Evolutionary conservation across 1,140 invertebrate genomes (phyloP), one percentile per base, ranked within the genome.

Genomic region (Danaus melanippus): DNA sequence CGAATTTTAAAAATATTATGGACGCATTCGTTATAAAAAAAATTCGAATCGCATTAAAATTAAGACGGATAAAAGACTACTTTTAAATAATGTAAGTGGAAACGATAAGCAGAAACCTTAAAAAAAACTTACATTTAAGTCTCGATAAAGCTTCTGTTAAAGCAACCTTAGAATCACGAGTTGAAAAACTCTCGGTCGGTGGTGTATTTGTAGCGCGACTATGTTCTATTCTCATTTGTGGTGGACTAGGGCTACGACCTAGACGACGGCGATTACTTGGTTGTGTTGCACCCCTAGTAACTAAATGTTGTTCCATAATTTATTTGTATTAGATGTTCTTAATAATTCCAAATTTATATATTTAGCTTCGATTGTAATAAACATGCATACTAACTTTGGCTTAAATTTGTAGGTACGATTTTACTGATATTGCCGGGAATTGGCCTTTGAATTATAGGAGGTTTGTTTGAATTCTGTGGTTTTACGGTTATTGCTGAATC

Each of bases 221-320:
- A 53, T 79, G 69, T 48, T 80, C 77, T 43, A 69, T 58, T 47
- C 66, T 61, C 10, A 50, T 48, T 12, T 59, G 69, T 41, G 71
- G 60, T 49, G 80, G 83, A 58, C 82, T 85, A 3, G 82, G 82
- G 57, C 83, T 86, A 7, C 82, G 71, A 8, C 82, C 82, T 15
- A 86, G 71, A 1, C 74, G 66, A 12, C 76, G 74, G 12, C 79
- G 67, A 32, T 65, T 50, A 40, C 66, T 64, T 9, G 68, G 42
- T 53, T 67, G 68, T 6, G 41, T 50, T 51, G 64, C 21, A 42
- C 46, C 55, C 64, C 57, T 69, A 42, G 65, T 44, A 40, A 53
- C 74, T 71, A 32, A 43, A 62, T 56, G 32, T 8, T 53, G 48
- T 43, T 32, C 21, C 21, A 32, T 32, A 32, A 32, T 32, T 32